Percentiles rank a stretch among this genome's conserved stretches.
Evolutionary conservation across 2,888 invertebrate species (phyloP).

Genomic region (Anthrax anthrax): DNA sequence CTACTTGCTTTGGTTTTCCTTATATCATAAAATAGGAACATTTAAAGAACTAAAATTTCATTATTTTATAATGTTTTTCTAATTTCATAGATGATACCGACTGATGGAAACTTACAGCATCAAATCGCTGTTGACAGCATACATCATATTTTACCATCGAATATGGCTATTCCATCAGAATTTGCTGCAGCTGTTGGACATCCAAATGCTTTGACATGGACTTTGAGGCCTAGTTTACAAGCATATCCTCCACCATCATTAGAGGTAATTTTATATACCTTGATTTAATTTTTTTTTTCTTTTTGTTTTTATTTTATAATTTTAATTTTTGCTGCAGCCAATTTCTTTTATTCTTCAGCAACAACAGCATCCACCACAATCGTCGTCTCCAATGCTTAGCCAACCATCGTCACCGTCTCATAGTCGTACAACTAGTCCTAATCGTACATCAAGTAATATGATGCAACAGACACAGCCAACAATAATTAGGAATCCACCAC

Average conservation of each 20-base stretch:
- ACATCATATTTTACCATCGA: conserved; percentile 30
- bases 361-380: conserved; percentile 35
- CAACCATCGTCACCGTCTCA: conserved; percentile 63
- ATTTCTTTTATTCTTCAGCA: conserved; percentile 2
- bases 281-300: not conserved
- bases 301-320: not conserved
- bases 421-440: conserved; percentile 57
- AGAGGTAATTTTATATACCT: conserved; percentile 14
- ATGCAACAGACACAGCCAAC: conserved; percentile 18
- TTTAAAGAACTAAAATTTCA: too few relatives aligned
- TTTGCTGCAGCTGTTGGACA: conserved; percentile 21
- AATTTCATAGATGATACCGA: conserved; percentile 22
- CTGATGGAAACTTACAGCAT: conserved; percentile 23
- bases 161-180: conserved; percentile 31
- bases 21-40: too few relatives aligned
- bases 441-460: conserved; percentile 24
- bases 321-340: not conserved
- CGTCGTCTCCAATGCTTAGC: conserved; percentile 57
- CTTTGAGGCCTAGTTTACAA: conserved; percentile 20
- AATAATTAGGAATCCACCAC: conserved; percentile 24
- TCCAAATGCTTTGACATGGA: conserved; percentile 22
- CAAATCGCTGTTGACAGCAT: conserved; percentile 27
- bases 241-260: conserved; percentile 17
- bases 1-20: too few relatives aligned
- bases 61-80: not conserved